phyloP scores from a whole-genome alignment of 2,797 vertebrate species.

The Poecile montanus region DNA sequence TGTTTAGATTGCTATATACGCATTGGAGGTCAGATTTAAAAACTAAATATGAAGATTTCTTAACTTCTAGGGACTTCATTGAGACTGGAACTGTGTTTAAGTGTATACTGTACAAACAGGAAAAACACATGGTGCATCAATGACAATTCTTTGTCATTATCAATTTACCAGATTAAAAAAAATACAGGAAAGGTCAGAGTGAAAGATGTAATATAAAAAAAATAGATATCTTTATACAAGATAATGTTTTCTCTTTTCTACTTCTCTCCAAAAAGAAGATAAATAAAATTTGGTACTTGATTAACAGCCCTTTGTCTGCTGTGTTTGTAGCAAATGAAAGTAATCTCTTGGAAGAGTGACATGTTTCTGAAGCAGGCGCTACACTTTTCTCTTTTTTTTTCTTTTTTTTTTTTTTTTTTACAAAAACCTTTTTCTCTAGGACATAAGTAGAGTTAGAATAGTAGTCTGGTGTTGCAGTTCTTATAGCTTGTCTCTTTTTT shows the following conservation, averaged over 20 bases:
- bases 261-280: not conserved
- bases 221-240: not conserved
- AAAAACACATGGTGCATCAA: not conserved
- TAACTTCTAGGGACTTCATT: not conserved
- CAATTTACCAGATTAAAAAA: not conserved
- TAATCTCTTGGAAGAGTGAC: not conserved
- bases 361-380: not conserved
- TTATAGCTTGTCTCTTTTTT: not conserved
- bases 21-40: not conserved
- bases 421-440: not conserved
- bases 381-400: no score
- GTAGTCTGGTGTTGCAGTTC: not conserved
- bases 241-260: not conserved
- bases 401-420: no score
- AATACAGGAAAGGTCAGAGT: not conserved
- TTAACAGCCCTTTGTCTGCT: not conserved
- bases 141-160: not conserved
- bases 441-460: not conserved
- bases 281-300: not conserved
- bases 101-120: not conserved
- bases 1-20: not conserved
- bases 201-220: rapidly evolving
- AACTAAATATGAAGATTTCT: not conserved
- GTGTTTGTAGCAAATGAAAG: not conserved
- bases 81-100: not conserved